Evolutionary conservation across 2,113 vertebrate genomes (phyloP).

Genomic region (Perca fluviatilis): DNA sequence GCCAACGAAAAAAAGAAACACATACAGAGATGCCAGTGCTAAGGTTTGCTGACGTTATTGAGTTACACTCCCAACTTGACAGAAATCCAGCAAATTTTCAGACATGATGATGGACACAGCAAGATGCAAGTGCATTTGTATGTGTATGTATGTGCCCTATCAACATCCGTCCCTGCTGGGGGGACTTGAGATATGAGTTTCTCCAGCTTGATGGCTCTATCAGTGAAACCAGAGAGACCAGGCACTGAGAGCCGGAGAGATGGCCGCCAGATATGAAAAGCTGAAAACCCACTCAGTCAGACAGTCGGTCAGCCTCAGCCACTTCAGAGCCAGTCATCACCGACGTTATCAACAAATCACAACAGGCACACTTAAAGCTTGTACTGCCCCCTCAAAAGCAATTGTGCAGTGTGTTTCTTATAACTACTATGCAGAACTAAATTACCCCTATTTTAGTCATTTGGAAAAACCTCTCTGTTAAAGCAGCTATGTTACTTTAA

Average conservation of each 20-base stretch:
- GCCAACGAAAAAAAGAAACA: neutral
- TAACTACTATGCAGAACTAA: conserved; percentile 3
- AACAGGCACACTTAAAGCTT: conserved; percentile 33
- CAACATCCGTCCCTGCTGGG: neutral
- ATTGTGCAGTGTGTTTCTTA: neutral
- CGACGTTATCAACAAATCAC: conserved; percentile 47
- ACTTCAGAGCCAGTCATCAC: conserved; percentile 51
- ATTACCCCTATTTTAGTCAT: conserved; percentile 1
- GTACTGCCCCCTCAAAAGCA: conserved; percentile 14
- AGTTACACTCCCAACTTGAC: conserved; percentile 17
- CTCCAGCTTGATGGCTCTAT: conserved; percentile 52
- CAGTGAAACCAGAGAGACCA: conserved; percentile 61
- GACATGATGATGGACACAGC: conserved; percentile 25
- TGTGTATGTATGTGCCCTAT: conserved; percentile 1
- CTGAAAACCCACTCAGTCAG: conserved; percentile 53
- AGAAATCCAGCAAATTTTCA: conserved; percentile 44
- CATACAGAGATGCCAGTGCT: neutral
- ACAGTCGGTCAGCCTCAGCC: conserved; percentile 36
- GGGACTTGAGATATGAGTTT: conserved; percentile 41
- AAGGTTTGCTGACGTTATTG: conserved; percentile 33
- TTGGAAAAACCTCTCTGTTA: neutral
- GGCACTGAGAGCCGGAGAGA: conserved; percentile 59
- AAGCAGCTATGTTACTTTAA: conserved; percentile 16
- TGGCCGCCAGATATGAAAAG: conserved; percentile 56
- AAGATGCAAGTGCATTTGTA: neutral